Percentiles rank a stretch among this genome's conserved stretches.
Evolutionary conservation across 2,113 vertebrate genomes (phyloP).

Genomic region (Aldabrachelys gigantea): DNA sequence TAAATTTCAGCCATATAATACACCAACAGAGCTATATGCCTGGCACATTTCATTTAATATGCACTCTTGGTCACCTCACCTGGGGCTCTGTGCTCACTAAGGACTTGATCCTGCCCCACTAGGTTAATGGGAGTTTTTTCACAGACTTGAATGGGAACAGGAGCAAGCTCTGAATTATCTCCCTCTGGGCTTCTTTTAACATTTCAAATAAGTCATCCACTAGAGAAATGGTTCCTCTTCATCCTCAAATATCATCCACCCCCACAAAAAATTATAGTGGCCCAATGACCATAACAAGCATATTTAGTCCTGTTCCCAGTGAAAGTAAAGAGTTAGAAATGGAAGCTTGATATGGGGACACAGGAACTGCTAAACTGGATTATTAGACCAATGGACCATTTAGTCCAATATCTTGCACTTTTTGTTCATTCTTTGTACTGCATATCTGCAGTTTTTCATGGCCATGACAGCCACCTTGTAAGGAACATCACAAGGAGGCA

Average conservation of each 20-base stretch:
- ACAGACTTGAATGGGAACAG: not conserved
- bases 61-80: not conserved
- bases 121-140: not conserved
- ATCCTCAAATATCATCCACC: not conserved
- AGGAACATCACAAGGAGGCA: not conserved
- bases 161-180: not conserved
- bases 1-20: not conserved
- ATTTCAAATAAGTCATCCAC: not conserved
- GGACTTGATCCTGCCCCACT: not conserved
- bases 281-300: not conserved
- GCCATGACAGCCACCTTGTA: not conserved
- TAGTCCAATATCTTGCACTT: accelerated
- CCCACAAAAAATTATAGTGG: not conserved
- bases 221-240: not conserved
- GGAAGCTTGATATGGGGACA: not conserved
- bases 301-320: not conserved
- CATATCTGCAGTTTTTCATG: not conserved
- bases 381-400: not conserved
- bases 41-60: not conserved
- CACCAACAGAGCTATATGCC: not conserved
- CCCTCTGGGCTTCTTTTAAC: not conserved
- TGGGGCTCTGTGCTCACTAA: not conserved
- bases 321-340: not conserved
- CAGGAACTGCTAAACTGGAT: not conserved
- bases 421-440: not conserved